These are phyloP conservation scores for Iphiclides podalirius DNA, from an alignment of 2,888 invertebrate species.

Conservation along the genomic window DNA sequence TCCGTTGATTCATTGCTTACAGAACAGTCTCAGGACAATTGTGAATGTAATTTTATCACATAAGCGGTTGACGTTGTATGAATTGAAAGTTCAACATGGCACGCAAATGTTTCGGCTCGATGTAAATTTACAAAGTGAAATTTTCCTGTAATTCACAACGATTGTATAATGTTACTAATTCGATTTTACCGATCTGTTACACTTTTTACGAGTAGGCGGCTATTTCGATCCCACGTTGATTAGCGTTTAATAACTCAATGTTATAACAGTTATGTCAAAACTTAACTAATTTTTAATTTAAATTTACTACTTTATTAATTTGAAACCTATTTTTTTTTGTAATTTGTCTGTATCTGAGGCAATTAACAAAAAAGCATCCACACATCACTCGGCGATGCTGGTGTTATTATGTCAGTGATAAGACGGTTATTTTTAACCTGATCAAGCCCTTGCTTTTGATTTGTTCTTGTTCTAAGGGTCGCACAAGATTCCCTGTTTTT, in stretches of 20 bases:
- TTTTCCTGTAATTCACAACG: not conserved
- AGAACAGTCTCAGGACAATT: slow-evolving; percentile 27
- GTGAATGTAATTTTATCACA: not conserved
- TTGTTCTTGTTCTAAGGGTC: too few species aligned
- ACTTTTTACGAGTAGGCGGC: not conserved
- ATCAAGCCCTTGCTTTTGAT: too few species aligned
- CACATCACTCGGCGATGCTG: too few species aligned
- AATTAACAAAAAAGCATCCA: too few species aligned
- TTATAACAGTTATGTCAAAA: not conserved
- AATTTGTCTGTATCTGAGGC: too few species aligned
- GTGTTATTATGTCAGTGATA: too few species aligned
- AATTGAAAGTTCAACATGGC: not conserved
- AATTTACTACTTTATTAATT: too few species aligned
- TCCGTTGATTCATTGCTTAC: slow-evolving; percentile 66
- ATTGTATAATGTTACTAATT: not conserved
- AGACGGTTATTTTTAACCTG: too few species aligned
- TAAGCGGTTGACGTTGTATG: not conserved
- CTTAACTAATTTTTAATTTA: too few species aligned
- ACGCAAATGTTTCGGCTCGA: not conserved
- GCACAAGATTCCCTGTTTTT: too few species aligned
- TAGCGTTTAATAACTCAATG: not conserved
- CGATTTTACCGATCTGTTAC: not conserved
- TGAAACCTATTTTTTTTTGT: too few species aligned
- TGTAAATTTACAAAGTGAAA: not conserved
- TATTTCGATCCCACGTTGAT: not conserved